Conservation (phyloP, 2,797 vertebrate genomes). For the Corythornis leucogaster region DNA sequence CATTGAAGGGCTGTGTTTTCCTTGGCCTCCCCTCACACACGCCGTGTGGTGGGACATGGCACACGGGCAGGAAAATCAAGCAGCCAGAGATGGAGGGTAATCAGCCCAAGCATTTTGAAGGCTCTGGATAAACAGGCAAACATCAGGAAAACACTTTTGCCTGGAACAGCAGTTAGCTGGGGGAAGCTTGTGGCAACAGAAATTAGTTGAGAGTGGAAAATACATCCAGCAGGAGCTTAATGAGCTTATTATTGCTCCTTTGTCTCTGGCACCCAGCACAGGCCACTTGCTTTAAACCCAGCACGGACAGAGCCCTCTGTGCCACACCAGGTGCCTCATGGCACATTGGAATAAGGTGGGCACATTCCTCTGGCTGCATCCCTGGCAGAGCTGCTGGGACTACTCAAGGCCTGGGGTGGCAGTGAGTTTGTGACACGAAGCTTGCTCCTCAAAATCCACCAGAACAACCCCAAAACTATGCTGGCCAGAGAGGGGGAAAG, state of each 20-base stretch:
- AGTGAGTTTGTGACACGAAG: fast-evolving
- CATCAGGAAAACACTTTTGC: background rate
- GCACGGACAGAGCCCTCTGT: background rate
- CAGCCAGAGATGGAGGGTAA: background rate
- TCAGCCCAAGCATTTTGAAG: background rate
- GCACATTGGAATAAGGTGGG: background rate
- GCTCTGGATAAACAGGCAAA: constrained; percentile 25
- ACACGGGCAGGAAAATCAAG: constrained; percentile 39
- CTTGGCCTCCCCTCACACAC: constrained; percentile 52
- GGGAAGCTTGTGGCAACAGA: background rate
- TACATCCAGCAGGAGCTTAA: background rate
- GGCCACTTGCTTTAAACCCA: background rate
- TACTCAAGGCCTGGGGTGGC: background rate
- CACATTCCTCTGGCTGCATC: background rate
- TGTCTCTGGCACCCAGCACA: background rate
- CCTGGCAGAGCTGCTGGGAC: fast-evolving
- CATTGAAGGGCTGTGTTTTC: constrained; percentile 58
- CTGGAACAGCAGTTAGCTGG: background rate
- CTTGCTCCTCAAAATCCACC: background rate
- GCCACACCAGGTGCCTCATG: background rate
- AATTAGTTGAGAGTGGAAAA: background rate
- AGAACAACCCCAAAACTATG: background rate
- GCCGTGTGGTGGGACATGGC: background rate
- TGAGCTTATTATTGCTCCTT: background rate
- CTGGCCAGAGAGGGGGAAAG: background rate